Conservation (phyloP, 2,113 vertebrate genomes). For the Saccopteryx leptura region DNA sequence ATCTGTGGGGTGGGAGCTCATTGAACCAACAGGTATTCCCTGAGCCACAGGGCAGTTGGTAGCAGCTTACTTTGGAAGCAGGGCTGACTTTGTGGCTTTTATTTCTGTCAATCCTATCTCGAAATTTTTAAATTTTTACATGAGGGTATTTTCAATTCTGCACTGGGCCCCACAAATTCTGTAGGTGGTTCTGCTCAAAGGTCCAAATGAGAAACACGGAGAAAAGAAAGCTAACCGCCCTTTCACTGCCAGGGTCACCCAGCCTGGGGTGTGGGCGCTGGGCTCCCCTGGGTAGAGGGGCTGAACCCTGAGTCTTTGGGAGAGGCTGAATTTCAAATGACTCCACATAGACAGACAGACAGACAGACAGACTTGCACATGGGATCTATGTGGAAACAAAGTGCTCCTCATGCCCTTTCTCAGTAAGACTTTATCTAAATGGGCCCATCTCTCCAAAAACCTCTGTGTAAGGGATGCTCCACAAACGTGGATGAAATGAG, state of each 20-base stretch:
- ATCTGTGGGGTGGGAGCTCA: background rate
- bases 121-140: constrained; percentile 33
- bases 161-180: constrained; percentile 10
- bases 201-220: background rate
- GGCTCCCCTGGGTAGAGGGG: background rate
- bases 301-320: background rate
- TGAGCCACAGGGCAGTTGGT: background rate
- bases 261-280: background rate
- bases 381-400: background rate
- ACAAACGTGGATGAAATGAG: background rate
- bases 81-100: background rate
- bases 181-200: background rate
- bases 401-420: background rate
- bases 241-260: background rate
- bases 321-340: background rate
- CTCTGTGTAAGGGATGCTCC: background rate
- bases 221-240: background rate
- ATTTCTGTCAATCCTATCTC: background rate
- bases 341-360: background rate
- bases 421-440: background rate
- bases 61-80: background rate
- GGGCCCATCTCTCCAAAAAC: background rate
- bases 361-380: background rate
- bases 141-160: background rate
- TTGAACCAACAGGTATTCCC: background rate